Percentiles rank a stretch among this genome's conserved stretches.
Conservation (phyloP, 2,113 vertebrate species). For the Guaruba guarouba region DNA sequence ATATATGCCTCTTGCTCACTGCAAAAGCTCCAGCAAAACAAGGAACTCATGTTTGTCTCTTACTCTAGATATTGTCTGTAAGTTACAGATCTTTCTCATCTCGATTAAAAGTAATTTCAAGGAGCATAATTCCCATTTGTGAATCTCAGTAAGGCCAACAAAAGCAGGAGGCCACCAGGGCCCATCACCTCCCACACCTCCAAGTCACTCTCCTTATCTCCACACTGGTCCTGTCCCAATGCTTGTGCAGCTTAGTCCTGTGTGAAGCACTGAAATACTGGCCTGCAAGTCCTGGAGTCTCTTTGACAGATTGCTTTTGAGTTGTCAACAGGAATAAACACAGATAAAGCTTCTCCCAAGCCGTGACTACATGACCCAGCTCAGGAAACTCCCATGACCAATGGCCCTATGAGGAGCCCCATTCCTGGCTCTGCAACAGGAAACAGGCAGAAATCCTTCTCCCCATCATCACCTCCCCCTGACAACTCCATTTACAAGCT, state of each 20-base stretch:
- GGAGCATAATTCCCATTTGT: neutral
- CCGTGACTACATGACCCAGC: neutral
- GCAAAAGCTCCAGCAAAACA: neutral
- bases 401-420: neutral
- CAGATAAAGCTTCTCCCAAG: neutral
- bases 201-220: neutral
- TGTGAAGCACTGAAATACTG: neutral
- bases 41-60: neutral
- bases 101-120: neutral
- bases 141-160: neutral
- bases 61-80: neutral
- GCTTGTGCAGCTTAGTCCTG: neutral
- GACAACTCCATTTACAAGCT: conserved; percentile 24
- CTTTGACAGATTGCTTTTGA: neutral
- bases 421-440: neutral
- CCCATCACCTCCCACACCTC: neutral
- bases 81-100: neutral
- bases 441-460: neutral
- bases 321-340: neutral
- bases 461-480: neutral
- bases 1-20: neutral
- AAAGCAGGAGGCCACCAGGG: neutral
- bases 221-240: fast-evolving
- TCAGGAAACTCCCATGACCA: neutral
- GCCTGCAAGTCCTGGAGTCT: neutral